A percentile compares a stretch with the other conserved stretches of the same genome.
These are phyloP conservation scores for Callocephalon fimbriatum DNA, from an alignment of 2,113 vertebrate genomes.

Conservation along the genomic window DNA sequence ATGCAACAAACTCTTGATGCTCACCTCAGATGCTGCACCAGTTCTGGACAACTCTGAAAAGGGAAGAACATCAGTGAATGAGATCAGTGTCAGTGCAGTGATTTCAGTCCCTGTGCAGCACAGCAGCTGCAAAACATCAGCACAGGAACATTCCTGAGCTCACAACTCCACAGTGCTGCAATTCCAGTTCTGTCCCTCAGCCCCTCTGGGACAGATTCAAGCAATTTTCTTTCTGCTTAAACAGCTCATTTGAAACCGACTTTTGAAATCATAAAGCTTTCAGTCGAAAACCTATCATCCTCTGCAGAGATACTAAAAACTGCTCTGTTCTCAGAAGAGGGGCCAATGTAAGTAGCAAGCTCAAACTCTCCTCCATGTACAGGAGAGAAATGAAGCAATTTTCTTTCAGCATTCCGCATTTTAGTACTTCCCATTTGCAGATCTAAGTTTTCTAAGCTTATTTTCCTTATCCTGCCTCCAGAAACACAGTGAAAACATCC, in stretches of 20 bases:
- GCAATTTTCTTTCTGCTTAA: not conserved
- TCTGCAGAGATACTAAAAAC: rapidly evolving
- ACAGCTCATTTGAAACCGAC: not conserved
- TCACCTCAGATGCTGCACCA: slow-evolving; percentile 95
- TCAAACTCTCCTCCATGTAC: rapidly evolving
- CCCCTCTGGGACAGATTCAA: not conserved
- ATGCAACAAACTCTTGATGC: not conserved
- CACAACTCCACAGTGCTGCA: not conserved
- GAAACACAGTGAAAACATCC: not conserved
- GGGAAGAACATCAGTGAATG: slow-evolving; percentile 37
- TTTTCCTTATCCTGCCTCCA: not conserved
- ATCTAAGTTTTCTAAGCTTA: not conserved
- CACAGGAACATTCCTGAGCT: not conserved
- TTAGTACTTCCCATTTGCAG: not conserved
- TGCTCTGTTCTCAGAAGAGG: not conserved
- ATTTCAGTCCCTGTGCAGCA: not conserved
- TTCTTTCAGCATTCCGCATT: not conserved
- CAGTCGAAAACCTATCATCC: not conserved
- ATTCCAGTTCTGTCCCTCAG: not conserved
- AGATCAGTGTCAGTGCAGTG: not conserved
- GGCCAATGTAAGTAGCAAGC: rapidly evolving
- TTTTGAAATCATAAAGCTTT: not conserved
- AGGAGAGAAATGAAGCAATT: not conserved
- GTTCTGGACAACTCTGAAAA: slow-evolving; percentile 92
- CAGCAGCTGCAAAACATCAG: not conserved